phyloP scores from a whole-genome alignment of 2,888 invertebrate genomes.

The Brachyptera putata region DNA sequence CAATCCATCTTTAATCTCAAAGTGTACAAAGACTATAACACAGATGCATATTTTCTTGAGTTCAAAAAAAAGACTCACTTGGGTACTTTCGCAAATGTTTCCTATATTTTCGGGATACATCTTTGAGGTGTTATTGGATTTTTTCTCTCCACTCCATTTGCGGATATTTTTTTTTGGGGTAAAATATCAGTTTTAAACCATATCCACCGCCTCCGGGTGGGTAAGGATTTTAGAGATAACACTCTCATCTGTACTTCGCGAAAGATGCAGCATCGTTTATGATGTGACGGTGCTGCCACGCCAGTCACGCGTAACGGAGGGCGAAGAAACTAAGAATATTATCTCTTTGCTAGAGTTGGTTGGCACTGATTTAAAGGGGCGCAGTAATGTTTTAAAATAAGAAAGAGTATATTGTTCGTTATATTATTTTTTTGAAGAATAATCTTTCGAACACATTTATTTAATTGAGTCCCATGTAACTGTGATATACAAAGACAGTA shows the following conservation, averaged over 20 bases:
- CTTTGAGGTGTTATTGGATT: slow-evolving; percentile 14
- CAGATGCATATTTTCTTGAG: too few relatives aligned
- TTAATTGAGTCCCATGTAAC: too few relatives aligned
- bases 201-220: not conserved
- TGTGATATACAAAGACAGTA: too few relatives aligned
- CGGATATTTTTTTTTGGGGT: not conserved
- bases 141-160: not conserved
- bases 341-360: not conserved
- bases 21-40: too few relatives aligned
- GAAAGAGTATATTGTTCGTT: not conserved
- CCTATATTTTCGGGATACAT: too few relatives aligned
- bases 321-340: slow-evolving; percentile 5
- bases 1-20: too few relatives aligned
- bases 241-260: slow-evolving; percentile 18
- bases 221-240: slow-evolving; percentile 22
- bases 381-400: not conserved
- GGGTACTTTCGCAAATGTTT: too few relatives aligned
- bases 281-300: slow-evolving; percentile 6
- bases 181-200: not conserved
- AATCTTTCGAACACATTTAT: too few relatives aligned
- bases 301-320: not conserved
- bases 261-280: not conserved
- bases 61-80: too few relatives aligned
- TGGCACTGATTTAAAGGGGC: not conserved
- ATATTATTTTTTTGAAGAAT: too few relatives aligned